Base-by-base conservation (phyloP, 2,797 vertebrate species). In the Pygocentrus nattereri region DNA sequence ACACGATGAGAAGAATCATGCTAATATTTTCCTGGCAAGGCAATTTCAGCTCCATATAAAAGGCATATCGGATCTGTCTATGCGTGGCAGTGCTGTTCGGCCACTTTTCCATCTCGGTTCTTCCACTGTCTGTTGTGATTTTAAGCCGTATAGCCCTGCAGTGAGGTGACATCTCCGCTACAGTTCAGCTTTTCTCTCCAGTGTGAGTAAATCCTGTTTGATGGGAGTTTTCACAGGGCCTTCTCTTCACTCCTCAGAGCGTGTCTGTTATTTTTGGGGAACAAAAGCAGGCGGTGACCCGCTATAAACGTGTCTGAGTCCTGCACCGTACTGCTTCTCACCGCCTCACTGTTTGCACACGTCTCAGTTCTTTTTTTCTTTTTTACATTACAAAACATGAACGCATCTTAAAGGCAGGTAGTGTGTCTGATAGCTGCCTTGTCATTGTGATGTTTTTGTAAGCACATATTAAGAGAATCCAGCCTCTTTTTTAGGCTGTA, bases 171-270 rank as follows among this genome's bases (percentile, higher is more conserved):
- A 49, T 31, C 10, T 27, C 16, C 15, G 2, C 56, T 47, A 25
- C 41, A 47, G n/a, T 54, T 73, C 8, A 73, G 49, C 27, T 15
- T 59, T 74, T n/a, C 2, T 50, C n/a, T 23, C 27, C 25, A 25
- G 41, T 52, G 11, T 19, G n/a, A 58, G 34, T 50, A 70, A 69
- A 76, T 82, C 79, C 54, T 82, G 67, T 56, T 75, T 85, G 54
- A 61, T 52, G 31, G 62, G 73, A 15, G 15, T 78, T 54, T 61
- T 67, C 47, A 44, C 52, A 64, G 19, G 73, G n/a, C 50, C 25
- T 52, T 70, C 30, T 67, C 27, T 47, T 41, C 31, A 8, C 30
- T 44, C 19, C 52, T 41, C 3, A 31, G 30, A 64, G 49, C 62
- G 70, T 75, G 81, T 5, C 72, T 77, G 62, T 76, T 83, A 31